Conservation (phyloP, 2,113 vertebrate species). For the Rynchops niger region DNA sequence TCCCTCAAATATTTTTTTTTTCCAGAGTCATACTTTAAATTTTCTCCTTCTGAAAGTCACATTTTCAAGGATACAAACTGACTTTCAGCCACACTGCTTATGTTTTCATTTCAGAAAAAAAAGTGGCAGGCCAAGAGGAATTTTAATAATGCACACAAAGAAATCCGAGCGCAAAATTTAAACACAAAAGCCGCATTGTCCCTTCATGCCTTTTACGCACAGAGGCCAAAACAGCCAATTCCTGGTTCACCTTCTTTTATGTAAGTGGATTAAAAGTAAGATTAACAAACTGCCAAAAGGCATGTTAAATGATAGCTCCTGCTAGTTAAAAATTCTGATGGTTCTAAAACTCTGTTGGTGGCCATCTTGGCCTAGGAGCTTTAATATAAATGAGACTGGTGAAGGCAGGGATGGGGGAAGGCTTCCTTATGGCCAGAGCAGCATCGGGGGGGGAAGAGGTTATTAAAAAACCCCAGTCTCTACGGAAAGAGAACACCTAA, state of each 20-base stretch:
- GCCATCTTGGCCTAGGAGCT: conserved; percentile 57
- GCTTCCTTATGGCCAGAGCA: background rate
- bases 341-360: conserved; percentile 67
- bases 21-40: background rate
- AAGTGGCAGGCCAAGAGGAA: background rate
- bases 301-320: conserved; percentile 51
- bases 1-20: background rate
- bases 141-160: conserved; percentile 66
- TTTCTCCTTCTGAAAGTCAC: background rate
- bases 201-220: conserved; percentile 11
- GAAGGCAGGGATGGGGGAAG: conserved; percentile 10
- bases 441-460: background rate
- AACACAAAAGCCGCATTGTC: conserved; percentile 63
- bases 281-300: conserved; percentile 66
- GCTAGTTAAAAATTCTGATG: conserved; percentile 53
- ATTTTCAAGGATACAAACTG: background rate
- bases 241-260: conserved; percentile 61
- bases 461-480: background rate
- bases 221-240: conserved; percentile 6
- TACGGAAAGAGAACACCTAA: background rate
- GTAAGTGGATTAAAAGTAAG: conserved; percentile 68
- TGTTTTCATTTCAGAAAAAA: conserved; percentile 33
- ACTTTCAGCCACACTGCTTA: background rate
- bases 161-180: conserved; percentile 63
- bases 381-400: conserved; percentile 36